Evolutionary conservation across 2,797 vertebrate species (phyloP).

Genomic region (Gymnopithys bicolor): DNA sequence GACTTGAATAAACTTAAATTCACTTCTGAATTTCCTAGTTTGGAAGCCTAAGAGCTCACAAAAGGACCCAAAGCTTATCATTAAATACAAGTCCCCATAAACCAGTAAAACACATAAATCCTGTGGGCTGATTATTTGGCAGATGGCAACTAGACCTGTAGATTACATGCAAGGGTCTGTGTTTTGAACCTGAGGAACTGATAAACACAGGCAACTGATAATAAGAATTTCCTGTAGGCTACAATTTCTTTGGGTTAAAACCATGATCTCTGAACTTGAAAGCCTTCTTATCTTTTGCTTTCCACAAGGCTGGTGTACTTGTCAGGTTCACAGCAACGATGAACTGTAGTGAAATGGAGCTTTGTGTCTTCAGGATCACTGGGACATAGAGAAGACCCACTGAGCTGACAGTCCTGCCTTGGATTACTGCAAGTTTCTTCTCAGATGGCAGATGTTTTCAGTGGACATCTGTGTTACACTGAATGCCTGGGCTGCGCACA

Average conservation of each 20-base stretch:
- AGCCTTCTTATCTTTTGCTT: background rate
- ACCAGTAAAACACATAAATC: background rate
- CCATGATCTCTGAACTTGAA: background rate
- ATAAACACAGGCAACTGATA: background rate
- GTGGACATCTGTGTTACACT: background rate
- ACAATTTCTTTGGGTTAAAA: background rate
- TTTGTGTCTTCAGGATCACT: background rate
- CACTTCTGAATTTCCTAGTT: too few species aligned
- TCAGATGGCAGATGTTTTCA: background rate
- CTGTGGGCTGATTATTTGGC: background rate
- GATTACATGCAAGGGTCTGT: background rate
- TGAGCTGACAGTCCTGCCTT: background rate
- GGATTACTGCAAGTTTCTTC: background rate
- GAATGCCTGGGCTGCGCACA: background rate
- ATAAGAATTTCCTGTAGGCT: background rate
- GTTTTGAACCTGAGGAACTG: background rate
- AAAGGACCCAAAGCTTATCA: background rate
- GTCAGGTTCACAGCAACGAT: background rate
- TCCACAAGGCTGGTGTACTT: background rate
- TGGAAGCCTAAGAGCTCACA: too few species aligned
- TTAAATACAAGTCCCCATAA: background rate
- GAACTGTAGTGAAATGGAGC: background rate
- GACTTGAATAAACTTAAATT: background rate
- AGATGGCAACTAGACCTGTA: background rate
- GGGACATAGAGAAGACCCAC: background rate